phyloP scores from a whole-genome alignment of 2,113 vertebrate species.

The Cynoglossus semilaevis region DNA sequence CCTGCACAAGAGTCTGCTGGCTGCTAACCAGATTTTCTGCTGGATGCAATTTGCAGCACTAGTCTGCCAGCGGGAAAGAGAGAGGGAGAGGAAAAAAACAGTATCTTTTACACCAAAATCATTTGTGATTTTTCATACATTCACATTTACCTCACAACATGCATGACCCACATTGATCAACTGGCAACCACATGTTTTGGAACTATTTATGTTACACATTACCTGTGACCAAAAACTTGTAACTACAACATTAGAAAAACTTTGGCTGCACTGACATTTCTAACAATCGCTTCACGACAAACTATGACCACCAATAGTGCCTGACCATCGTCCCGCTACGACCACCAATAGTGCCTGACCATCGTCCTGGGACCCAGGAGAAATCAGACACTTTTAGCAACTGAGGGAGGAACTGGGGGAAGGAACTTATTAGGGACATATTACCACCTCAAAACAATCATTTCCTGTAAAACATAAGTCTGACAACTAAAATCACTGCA shows the following conservation, averaged over 20 bases:
- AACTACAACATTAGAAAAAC: constrained; percentile 1
- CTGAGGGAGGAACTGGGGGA: not conserved
- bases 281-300: not conserved
- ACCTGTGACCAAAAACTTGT: constrained; percentile 10
- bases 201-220: not conserved
- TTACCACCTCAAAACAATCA: too few relatives aligned
- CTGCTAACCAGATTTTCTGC: constrained; percentile 1
- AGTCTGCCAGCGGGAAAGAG: not conserved
- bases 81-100: not conserved
- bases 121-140: not conserved
- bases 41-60: not conserved
- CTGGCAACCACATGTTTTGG: not conserved
- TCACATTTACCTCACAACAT: not conserved
- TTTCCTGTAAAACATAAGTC: too few relatives aligned
- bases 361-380: constrained; percentile 12
- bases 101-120: not conserved
- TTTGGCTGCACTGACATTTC: not conserved
- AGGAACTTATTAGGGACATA: too few relatives aligned
- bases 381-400: not conserved
- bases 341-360: not conserved
- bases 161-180: not conserved
- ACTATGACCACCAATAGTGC: not conserved
- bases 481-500: not conserved
- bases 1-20: not conserved
- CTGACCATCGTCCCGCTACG: constrained; percentile 15